Evolutionary conservation across 2,113 vertebrate species (phyloP).

Genomic region (Xyrauchen texanus): DNA sequence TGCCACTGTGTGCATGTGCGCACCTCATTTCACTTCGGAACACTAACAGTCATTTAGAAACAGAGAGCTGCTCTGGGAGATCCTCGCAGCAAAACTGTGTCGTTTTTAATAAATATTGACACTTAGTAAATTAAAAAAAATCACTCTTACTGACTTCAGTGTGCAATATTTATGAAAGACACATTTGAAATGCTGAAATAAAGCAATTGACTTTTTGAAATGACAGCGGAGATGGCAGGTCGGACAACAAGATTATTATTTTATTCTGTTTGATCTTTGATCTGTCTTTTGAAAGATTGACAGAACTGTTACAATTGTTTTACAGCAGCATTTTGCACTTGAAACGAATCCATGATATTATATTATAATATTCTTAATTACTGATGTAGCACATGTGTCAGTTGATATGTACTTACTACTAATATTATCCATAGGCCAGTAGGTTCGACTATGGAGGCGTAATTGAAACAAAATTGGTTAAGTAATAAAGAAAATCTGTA

Average conservation of each 20-base stretch:
- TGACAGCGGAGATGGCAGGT: slow-evolving; percentile 21
- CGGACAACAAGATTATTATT: not conserved
- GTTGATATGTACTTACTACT: too few species aligned
- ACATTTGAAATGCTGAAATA: slow-evolving; percentile 31
- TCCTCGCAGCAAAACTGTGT: slow-evolving; percentile 28
- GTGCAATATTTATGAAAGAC: slow-evolving; percentile 62
- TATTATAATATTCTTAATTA: not conserved
- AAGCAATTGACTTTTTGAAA: slow-evolving; percentile 39
- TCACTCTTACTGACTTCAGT: slow-evolving; percentile 56
- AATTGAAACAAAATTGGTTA: too few species aligned
- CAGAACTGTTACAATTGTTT: not conserved
- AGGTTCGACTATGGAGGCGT: too few species aligned
- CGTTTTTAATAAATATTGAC: slow-evolving; percentile 68
- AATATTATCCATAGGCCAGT: too few species aligned
- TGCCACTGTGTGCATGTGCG: not conserved
- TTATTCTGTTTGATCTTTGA: not conserved
- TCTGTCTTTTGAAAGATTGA: not conserved
- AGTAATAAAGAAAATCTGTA: too few species aligned
- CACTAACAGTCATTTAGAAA: slow-evolving; percentile 26
- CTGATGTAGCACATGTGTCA: too few species aligned
- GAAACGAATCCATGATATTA: not conserved
- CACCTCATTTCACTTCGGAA: not conserved
- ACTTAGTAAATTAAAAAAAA: slow-evolving; percentile 61
- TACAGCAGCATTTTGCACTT: not conserved
- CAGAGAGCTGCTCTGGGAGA: slow-evolving; percentile 10